Percentiles rank a stretch among this genome's conserved stretches.
phyloP scores from a whole-genome alignment of 2,797 vertebrate species.

The Hylomyscus alleni region DNA sequence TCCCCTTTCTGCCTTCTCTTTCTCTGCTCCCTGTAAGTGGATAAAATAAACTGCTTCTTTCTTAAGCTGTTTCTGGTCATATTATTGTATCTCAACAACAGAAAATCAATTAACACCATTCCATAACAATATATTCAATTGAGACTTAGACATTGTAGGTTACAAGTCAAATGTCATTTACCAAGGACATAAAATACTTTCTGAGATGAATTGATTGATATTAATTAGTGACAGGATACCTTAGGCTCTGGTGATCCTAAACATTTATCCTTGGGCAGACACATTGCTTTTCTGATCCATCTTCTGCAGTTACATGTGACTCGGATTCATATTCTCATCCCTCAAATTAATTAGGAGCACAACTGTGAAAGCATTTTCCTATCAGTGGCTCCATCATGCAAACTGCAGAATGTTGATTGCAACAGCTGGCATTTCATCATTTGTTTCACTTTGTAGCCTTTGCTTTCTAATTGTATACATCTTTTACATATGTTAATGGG shows the following conservation, averaged over 20 bases:
- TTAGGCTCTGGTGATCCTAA: neutral
- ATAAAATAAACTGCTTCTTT: neutral
- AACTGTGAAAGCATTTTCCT: constrained; percentile 43
- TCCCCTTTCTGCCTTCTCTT: neutral
- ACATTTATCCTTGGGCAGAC: neutral
- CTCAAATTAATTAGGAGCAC: constrained; percentile 76
- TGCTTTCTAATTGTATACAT: constrained; percentile 67
- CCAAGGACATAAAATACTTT: constrained; percentile 5
- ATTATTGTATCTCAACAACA: neutral
- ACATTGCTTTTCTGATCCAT: constrained; percentile 17
- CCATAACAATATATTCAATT: neutral
- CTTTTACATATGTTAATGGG: constrained; percentile 67
- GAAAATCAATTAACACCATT: neutral
- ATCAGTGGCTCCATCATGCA: constrained; percentile 25
- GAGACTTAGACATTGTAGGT: neutral
- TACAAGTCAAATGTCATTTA: neutral
- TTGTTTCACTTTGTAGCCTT: constrained; percentile 72
- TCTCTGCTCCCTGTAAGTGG: neutral
- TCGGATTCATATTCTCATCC: neutral
- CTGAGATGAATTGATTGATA: neutral
- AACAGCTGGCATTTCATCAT: constrained; percentile 79
- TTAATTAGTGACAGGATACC: neutral
- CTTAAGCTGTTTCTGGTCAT: neutral
- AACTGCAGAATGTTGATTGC: constrained; percentile 41
- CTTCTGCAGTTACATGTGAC: neutral